Base-by-base conservation (phyloP, 2,888 invertebrate genomes). In the Cerceris ruficornis region DNA sequence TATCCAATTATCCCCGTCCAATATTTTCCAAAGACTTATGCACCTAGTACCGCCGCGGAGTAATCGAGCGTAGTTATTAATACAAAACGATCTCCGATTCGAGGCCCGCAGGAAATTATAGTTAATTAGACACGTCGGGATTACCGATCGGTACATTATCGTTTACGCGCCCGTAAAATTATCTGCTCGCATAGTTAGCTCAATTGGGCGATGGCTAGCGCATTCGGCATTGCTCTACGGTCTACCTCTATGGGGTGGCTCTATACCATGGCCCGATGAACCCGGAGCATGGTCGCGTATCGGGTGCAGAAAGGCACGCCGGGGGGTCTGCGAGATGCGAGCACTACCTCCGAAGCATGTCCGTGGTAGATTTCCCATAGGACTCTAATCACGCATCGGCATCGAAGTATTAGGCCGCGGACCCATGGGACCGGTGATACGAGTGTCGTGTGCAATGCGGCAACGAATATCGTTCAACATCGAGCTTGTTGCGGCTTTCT, bases 351-450 rank as follows among this genome's bases (percentile, higher is more conserved):
- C 79, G 85, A 81, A 77, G 84, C 89, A 87, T 90, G 88, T 91
- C 85, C 88, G 77, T 60, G 85, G 67, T 88, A 89, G 90, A 91
- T 91, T 91, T 91, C 91, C 91, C 91, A 73, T 80, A 62, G 90
- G 91, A 88, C 89, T 87, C 87, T 89, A 90, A 91, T 91, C 89
- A 90, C 88, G 89, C 88, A 87, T 88, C 88, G 87, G 86, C 81
- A 81, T 81, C 85, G 85, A 86, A 87, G 87, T 87, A 89, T 88
- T 87, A 89, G 28, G 86, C 87, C 77, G 65, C 82, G 84, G 77
- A 82, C 87, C 86, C 88, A 64, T 81, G 87, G 88, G 87, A 80
- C 76, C 55, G 72, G 39, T 73, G 50, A 49, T 41, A 60, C 46
- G 55, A 70, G 64, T 61, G 58, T 62, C 69, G 41, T 46, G n/a